Percentiles rank a stretch among this genome's conserved stretches.
These are phyloP conservation scores for Drosophila pseudotalamancana DNA, from an alignment of 2,888 invertebrate species.

Conservation along the genomic window DNA sequence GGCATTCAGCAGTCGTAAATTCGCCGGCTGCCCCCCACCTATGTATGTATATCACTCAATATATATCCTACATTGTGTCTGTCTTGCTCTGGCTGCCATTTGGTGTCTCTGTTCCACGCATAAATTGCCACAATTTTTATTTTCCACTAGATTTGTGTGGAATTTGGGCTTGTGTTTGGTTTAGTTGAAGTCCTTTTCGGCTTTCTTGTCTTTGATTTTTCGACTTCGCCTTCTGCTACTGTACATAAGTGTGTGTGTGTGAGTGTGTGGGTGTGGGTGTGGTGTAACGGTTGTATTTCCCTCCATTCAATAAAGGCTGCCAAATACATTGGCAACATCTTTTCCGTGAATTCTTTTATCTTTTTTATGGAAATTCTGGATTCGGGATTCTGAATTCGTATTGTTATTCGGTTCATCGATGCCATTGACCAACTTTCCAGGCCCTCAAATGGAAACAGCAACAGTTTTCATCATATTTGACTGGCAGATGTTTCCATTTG, in stretches of 20 bases:
- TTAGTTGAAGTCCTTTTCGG: background rate
- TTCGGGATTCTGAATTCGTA: background rate
- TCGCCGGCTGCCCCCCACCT: background rate
- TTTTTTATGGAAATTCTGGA: slow-evolving; percentile 20
- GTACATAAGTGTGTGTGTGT: background rate
- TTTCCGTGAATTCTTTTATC: slow-evolving; percentile 28
- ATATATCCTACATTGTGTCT: slow-evolving; percentile 19
- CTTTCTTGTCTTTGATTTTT: slow-evolving; percentile 29
- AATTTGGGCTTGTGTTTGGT: slow-evolving; percentile 32
- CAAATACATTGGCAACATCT: slow-evolving; percentile 17
- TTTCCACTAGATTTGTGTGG: slow-evolving; percentile 61
- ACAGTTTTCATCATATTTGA: slow-evolving; percentile 5
- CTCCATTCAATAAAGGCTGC: slow-evolving; percentile 8
- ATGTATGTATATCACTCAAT: slow-evolving; percentile 9
- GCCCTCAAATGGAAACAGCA: slow-evolving; percentile 7
- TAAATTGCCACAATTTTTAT: slow-evolving; percentile 58
- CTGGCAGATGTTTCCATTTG: background rate
- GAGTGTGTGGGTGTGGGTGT: no score
- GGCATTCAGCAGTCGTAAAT: slow-evolving; percentile 39
- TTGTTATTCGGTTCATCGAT: slow-evolving; percentile 5
- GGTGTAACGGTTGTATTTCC: background rate
- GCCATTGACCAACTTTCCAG: slow-evolving; percentile 8
- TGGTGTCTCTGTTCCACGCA: slow-evolving; percentile 12
- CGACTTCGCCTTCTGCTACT: slow-evolving; percentile 1
- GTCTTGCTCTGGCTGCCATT: background rate